phyloP scores from a whole-genome alignment of 2,797 vertebrate species.

The Phrynocephalus guinanensis region DNA sequence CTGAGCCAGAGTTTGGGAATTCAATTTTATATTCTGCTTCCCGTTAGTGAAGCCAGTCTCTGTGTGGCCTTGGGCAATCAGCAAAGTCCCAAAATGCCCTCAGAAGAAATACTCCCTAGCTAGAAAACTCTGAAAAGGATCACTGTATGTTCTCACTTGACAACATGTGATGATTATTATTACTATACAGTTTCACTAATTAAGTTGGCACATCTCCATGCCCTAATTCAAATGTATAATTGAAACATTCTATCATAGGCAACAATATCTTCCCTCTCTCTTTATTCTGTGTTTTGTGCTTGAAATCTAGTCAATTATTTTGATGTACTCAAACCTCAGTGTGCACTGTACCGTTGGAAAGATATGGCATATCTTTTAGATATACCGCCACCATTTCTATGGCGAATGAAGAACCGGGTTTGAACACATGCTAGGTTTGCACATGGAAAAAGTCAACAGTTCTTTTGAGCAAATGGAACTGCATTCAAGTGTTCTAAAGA shows the following conservation, averaged over 20 bases:
- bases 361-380: neutral
- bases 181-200: neutral
- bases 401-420: neutral
- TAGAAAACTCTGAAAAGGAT: no score
- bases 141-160: no score
- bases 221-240: neutral
- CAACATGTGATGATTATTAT: no score
- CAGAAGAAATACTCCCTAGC: no score
- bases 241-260: neutral
- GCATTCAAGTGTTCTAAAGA: conserved; percentile 7
- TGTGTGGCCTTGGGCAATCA: no score
- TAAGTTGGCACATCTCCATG: neutral
- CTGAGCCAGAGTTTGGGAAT: no score
- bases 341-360: neutral
- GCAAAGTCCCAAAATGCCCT: no score
- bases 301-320: neutral
- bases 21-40: no score
- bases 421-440: neutral
- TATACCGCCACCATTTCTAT: neutral
- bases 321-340: neutral
- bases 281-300: neutral
- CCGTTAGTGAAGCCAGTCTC: no score
- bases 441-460: neutral
- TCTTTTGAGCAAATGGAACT: neutral
- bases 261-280: neutral